These are phyloP conservation scores for Erebia ligea DNA, from an alignment of 2,888 invertebrate species.

Conservation along the genomic window DNA sequence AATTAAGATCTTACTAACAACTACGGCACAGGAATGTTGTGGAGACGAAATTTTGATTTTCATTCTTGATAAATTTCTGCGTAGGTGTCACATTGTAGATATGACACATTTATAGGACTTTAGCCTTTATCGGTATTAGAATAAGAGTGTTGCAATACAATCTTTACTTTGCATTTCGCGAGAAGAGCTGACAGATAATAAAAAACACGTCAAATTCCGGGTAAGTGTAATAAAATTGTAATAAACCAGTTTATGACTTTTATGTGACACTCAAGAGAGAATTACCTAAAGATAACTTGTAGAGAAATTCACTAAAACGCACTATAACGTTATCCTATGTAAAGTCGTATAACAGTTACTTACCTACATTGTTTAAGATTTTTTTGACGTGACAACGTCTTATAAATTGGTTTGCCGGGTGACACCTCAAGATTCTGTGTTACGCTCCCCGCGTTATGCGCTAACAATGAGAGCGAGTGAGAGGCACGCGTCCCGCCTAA, in stretches of 20 bases:
- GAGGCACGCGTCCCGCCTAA: too few species aligned
- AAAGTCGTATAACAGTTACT: background rate
- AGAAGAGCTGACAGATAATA: constrained; percentile 31
- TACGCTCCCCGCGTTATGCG: too few species aligned
- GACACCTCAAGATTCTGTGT: too few species aligned
- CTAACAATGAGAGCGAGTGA: too few species aligned
- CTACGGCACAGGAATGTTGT: background rate
- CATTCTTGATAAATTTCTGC: constrained; percentile 29
- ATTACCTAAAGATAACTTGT: constrained; percentile 17
- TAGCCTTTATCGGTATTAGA: background rate
- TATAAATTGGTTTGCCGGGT: too few species aligned
- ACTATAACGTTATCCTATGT: background rate
- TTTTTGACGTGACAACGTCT: too few species aligned
- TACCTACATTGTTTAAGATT: background rate
- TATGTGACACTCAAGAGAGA: constrained; percentile 4
- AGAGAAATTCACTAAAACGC: constrained; percentile 12
- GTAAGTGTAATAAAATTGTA: constrained; percentile 30
- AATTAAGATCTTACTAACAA: background rate
- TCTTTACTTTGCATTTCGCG: constrained; percentile 3
- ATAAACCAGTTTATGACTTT: constrained; percentile 25
- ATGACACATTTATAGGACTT: constrained; percentile 1
- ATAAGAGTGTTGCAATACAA: background rate
- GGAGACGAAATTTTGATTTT: constrained; percentile 32
- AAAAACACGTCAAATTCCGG: constrained; percentile 31
- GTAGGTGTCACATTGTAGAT: constrained; percentile 27